Evolutionary conservation across 2,797 vertebrate species (phyloP).

Genomic region (Onychomys leucogaster): DNA sequence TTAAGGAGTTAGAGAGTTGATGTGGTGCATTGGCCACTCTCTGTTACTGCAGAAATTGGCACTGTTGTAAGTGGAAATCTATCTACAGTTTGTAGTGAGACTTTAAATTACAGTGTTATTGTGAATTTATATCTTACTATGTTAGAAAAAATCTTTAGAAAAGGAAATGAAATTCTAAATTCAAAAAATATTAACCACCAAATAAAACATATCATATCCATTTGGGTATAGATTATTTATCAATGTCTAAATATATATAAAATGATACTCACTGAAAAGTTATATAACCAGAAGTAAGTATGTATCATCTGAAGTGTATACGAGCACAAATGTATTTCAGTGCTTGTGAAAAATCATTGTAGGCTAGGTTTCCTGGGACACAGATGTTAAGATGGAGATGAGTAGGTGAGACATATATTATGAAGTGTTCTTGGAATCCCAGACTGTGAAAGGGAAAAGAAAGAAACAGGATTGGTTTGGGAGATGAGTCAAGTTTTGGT

Average conservation of each 20-base stretch:
- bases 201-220: background rate
- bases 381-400: background rate
- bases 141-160: background rate
- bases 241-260: background rate
- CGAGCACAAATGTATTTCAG: background rate
- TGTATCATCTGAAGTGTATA: background rate
- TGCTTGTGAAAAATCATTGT: background rate
- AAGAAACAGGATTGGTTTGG: background rate
- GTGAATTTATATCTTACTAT: constrained; percentile 28
- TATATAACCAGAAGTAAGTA: background rate
- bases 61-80: background rate
- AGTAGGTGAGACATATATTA: background rate
- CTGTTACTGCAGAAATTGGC: background rate
- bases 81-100: background rate
- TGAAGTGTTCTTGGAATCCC: background rate
- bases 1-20: background rate
- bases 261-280: background rate
- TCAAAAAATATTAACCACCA: background rate
- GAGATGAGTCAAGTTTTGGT: background rate
- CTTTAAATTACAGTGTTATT: constrained; percentile 6
- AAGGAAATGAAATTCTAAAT: background rate
- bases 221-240: constrained; percentile 8
- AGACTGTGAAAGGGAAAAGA: background rate
- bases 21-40: background rate
- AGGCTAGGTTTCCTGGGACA: background rate